Evolutionary conservation across 2,113 vertebrate genomes (phyloP), one percentile per base, ranked within the genome.

Genomic region (Petrocephalus microphthalmus): DNA sequence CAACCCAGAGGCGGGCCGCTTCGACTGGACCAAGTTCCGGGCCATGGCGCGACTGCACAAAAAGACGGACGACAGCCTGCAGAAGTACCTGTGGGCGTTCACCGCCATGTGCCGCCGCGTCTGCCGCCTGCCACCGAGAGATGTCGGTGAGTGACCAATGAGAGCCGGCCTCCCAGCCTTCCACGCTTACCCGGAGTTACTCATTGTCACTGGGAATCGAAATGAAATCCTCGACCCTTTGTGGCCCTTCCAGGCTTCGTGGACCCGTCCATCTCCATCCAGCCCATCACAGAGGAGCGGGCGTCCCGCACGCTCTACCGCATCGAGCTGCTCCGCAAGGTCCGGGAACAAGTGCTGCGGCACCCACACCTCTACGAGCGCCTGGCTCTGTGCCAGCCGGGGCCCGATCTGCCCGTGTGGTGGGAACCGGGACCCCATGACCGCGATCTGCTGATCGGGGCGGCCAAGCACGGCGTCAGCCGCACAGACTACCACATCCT

Each of bases 401-500:
- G 97, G 90, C 97, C 97, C 1, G 98, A 99, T 91, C 92, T 99
- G 2, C 98, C 98, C 0, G 94, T 97, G 67, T 99, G 98, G 98
- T 99, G 98, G 98, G 98, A 99, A 88, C 95, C 96, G 53, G 98
- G 97, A 53, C 92, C 94, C 88, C 98, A 99, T 1, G 98, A 99
- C 91, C 96, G 97, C 29, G 98, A 99, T 95, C 95, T 99, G 88
- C 96, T 99, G 22, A 95, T 98, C 56, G 98, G 98, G 57, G 98
- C 98, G 20, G 98, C 98, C 88, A 99, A 99, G 89, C 98, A 99
- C 0, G 98, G 98, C 6, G 98, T 99, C 84, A 99, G 98, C 95
- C 96, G 98, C 90, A 99, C 98, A 85, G 98, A 99, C 93, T 99
- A 99, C 92, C 98, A 99, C 94, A 99, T 99, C 92, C 97, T 99